Percentiles rank a stretch among this genome's conserved stretches.
Evolutionary conservation across 2,888 invertebrate species (phyloP).

Genomic region (Hedychridium roseum): DNA sequence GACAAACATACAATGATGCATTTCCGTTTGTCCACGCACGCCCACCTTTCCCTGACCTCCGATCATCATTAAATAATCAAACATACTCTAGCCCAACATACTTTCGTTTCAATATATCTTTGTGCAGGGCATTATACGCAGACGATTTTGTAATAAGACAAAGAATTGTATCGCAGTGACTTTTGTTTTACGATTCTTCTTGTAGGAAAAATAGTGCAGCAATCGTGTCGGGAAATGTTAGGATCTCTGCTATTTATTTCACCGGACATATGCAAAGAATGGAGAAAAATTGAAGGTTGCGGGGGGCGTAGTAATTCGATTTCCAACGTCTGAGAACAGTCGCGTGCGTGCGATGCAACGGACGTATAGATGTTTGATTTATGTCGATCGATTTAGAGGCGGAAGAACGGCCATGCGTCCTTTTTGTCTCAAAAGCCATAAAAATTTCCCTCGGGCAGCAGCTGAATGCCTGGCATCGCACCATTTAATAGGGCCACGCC

Average conservation of each 20-base stretch:
- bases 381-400: slow-evolving; percentile 21
- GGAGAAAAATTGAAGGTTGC: no score
- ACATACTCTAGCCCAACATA: no score
- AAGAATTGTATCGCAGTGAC: no score
- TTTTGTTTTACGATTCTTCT: no score
- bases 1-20: slow-evolving; percentile 41
- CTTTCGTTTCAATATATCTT: no score
- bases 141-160: no score
- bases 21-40: slow-evolving; percentile 36
- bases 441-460: slow-evolving; percentile 38
- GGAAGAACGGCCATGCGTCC: slow-evolving; percentile 1
- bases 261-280: slow-evolving; percentile 23
- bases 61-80: slow-evolving; percentile 33
- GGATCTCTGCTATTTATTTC: slow-evolving; percentile 15
- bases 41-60: slow-evolving; percentile 31
- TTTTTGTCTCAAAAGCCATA: slow-evolving; percentile 41
- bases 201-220: no score
- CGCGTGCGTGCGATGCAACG: slow-evolving; percentile 19
- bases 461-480: slow-evolving; percentile 40
- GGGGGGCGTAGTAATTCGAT: no score
- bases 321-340: no score
- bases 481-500: slow-evolving; percentile 47
- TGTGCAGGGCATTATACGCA: no score
- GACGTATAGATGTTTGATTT: slow-evolving; percentile 14
- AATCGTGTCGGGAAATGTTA: no score